These are phyloP conservation scores for Caenorhabditis sp. DNA, from an alignment of 2,888 invertebrate species.

Conservation along the genomic window DNA sequence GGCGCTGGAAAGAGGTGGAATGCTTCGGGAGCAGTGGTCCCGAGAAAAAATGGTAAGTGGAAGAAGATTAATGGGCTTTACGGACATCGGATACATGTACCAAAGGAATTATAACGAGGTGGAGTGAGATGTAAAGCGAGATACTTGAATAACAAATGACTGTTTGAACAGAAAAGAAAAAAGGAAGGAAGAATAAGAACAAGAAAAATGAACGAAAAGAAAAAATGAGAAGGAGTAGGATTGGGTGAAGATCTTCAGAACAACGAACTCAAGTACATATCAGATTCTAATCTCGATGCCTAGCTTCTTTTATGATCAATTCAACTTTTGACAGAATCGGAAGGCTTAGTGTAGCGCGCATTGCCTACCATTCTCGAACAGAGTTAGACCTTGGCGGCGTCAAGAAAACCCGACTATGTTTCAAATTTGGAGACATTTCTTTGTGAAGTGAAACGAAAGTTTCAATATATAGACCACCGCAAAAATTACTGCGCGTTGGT, in stretches of 20 bases:
- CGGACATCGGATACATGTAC: constrained; percentile 65
- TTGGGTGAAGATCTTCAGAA: neutral
- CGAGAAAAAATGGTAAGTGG: constrained; percentile 61
- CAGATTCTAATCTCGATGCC: constrained; percentile 47
- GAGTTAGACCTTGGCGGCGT: constrained; percentile 53
- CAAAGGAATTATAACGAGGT: constrained; percentile 62
- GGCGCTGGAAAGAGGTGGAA: constrained; percentile 39
- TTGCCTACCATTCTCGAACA: constrained; percentile 48
- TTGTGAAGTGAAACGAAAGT: constrained; percentile 51
- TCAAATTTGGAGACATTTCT: constrained; percentile 29
- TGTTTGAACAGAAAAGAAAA: constrained; percentile 62
- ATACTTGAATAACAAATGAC: constrained; percentile 63
- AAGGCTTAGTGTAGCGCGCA: constrained; percentile 45
- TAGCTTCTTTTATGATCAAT: neutral
- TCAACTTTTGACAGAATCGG: constrained; percentile 17
- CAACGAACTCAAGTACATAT: constrained; percentile 47
- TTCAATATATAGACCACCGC: constrained; percentile 58
- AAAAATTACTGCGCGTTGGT: constrained; percentile 45
- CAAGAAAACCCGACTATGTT: constrained; percentile 25
- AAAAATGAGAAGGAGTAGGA: constrained; percentile 10
- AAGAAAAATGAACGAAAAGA: constrained; percentile 14
- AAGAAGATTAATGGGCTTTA: constrained; percentile 62
- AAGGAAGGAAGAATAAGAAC: constrained; percentile 12
- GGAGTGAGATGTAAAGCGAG: constrained; percentile 61
- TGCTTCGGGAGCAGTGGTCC: constrained; percentile 39